Evolutionary conservation across 2,797 vertebrate genomes (phyloP).

Genomic region (Protosalanx chinensis): DNA sequence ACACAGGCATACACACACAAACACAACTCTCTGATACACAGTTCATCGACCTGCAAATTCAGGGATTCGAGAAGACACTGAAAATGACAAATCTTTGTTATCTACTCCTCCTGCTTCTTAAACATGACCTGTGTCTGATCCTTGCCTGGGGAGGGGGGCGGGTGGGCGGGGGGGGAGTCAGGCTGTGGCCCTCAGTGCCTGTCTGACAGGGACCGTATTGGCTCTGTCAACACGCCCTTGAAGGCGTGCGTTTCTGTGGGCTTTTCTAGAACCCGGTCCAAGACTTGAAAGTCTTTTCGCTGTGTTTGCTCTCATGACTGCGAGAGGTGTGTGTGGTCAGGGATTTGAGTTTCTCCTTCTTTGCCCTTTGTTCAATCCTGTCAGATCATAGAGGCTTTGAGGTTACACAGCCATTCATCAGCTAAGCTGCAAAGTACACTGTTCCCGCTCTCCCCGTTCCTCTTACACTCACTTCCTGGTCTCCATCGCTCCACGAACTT

Average conservation of each 20-base stretch:
- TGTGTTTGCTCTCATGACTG: constrained; percentile 63
- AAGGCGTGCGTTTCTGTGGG: constrained; percentile 44
- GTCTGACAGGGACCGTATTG: constrained; percentile 51
- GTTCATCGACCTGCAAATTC: constrained; percentile 10
- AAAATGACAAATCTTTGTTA: constrained; percentile 54
- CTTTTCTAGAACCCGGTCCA: constrained; percentile 44
- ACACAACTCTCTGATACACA: constrained; percentile 9
- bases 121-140: constrained; percentile 80
- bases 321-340: constrained; percentile 54
- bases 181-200: constrained; percentile 63
- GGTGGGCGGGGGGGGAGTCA: constrained; percentile 36
- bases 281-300: constrained; percentile 57
- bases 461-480: constrained; percentile 35
- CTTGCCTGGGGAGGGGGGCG: constrained; percentile 21
- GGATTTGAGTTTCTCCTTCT: constrained; percentile 52
- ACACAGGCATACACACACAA: constrained; percentile 8
- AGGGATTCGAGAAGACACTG: constrained; percentile 38
- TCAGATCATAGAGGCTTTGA: constrained; percentile 65
- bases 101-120: constrained; percentile 76
- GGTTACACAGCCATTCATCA: constrained; percentile 50
- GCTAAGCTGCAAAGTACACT: constrained; percentile 33
- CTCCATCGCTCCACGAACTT: constrained; percentile 26
- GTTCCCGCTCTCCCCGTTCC: constrained; percentile 28
- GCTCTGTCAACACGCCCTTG: constrained; percentile 52
- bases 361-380: constrained; percentile 58